These are phyloP conservation scores for Lates calcarifer DNA, from an alignment of 2,113 vertebrate species.

Conservation along the genomic window DNA sequence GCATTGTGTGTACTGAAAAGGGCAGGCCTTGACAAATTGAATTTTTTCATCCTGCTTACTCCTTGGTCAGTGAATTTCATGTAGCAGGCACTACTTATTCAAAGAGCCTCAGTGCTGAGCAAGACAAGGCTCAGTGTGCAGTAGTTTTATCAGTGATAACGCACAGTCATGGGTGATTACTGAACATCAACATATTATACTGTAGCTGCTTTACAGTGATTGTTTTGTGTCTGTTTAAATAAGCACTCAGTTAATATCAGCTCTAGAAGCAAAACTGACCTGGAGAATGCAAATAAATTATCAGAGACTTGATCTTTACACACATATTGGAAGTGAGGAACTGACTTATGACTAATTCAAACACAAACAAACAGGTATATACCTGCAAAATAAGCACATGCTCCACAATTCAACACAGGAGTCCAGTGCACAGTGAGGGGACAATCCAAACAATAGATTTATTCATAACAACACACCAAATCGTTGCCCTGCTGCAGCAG, in stretches of 20 bases:
- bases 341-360: neutral
- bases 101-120: constrained; percentile 28
- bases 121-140: constrained; percentile 21
- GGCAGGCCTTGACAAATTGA: constrained; percentile 68
- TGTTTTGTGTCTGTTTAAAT: constrained; percentile 1
- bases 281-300: neutral
- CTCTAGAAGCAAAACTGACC: neutral
- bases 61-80: constrained; percentile 58
- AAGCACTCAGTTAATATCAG: neutral
- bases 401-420: neutral
- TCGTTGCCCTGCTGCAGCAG: constrained; percentile 24
- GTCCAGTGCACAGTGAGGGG: neutral
- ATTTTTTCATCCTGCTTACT: constrained; percentile 64
- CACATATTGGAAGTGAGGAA: neutral
- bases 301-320: neutral
- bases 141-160: constrained; percentile 30
- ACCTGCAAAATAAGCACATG: neutral
- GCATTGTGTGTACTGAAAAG: constrained; percentile 65
- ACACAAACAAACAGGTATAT: neutral
- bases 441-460: constrained; percentile 13
- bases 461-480: constrained; percentile 44
- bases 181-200: neutral
- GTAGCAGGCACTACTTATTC: constrained; percentile 25
- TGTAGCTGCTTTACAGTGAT: neutral
- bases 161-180: constrained; percentile 21